phyloP scores from a whole-genome alignment of 2,888 invertebrate species.

The Heliconius aoede region DNA sequence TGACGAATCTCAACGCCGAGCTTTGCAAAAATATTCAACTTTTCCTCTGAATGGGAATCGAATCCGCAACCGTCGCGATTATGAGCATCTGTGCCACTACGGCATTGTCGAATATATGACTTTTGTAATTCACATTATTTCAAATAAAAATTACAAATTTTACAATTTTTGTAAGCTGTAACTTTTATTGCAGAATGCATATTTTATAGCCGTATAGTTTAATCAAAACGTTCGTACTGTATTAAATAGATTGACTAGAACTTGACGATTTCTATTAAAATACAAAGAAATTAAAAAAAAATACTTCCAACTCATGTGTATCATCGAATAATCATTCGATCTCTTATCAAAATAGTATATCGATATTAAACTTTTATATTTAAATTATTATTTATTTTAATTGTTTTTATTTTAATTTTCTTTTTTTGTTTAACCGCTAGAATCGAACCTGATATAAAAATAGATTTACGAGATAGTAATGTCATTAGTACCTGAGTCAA shows the following conservation, averaged over 20 bases:
- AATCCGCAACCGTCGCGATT: too few relatives aligned
- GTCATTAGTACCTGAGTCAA: not conserved
- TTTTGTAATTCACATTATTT: not conserved
- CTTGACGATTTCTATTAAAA: not conserved
- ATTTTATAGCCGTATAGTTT: slow-evolving; percentile 11
- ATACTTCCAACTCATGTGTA: too few relatives aligned
- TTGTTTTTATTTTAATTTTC: too few relatives aligned
- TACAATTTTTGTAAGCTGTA: not conserved
- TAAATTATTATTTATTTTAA: not conserved
- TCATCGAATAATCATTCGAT: not conserved
- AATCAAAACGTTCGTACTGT: slow-evolving; percentile 15
- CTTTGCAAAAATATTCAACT: too few relatives aligned
- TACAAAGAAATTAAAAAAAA: not conserved
- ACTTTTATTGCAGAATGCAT: slow-evolving; percentile 14
- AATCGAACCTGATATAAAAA: not conserved
- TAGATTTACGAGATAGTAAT: not conserved
- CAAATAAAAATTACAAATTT: not conserved
- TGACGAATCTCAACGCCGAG: too few relatives aligned
- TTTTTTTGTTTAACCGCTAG: not conserved
- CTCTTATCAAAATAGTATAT: not conserved
- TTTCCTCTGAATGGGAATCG: too few relatives aligned
- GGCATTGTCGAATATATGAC: not conserved
- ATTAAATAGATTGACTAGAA: slow-evolving; percentile 11
- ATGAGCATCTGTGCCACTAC: too few relatives aligned
- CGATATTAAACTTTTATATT: not conserved